Percentiles rank a stretch among this genome's conserved stretches.
phyloP scores from a whole-genome alignment of 2,113 vertebrate species.

The Vireo altiloquus region DNA sequence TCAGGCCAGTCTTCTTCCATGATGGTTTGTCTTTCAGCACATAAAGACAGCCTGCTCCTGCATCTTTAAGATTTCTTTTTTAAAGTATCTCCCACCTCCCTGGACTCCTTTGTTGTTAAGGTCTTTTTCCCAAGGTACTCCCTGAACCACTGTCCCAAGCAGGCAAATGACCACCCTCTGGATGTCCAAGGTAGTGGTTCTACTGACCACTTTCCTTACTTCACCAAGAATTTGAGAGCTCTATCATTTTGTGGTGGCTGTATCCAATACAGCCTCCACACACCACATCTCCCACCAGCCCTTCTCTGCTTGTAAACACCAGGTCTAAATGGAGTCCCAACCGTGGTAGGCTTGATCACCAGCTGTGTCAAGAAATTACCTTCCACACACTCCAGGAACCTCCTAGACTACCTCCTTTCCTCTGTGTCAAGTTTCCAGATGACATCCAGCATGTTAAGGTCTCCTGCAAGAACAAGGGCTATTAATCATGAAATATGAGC shows the following conservation, averaged over 20 bases:
- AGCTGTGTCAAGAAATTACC: neutral
- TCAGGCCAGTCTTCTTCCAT: neutral
- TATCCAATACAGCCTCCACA: neutral
- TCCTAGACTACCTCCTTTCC: neutral
- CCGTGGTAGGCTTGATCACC: fast-evolving
- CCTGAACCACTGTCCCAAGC: neutral
- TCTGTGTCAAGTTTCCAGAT: neutral
- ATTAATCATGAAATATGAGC: neutral
- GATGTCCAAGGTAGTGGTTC: neutral
- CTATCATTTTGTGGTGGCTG: neutral
- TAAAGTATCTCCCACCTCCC: neutral
- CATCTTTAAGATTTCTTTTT: neutral
- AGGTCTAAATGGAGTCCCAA: neutral
- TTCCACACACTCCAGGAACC: neutral
- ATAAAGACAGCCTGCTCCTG: neutral
- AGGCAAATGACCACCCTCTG: neutral
- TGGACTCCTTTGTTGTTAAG: neutral
- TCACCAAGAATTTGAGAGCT: neutral
- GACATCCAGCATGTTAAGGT: neutral
- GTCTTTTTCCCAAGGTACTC: neutral
- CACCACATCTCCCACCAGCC: neutral
- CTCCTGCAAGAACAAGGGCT: neutral
- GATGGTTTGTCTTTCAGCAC: neutral
- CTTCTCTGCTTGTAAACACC: neutral
- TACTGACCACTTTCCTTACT: neutral